Evolutionary conservation across 2,888 invertebrate genomes (phyloP).

Genomic region (Eupithecia centaureata): DNA sequence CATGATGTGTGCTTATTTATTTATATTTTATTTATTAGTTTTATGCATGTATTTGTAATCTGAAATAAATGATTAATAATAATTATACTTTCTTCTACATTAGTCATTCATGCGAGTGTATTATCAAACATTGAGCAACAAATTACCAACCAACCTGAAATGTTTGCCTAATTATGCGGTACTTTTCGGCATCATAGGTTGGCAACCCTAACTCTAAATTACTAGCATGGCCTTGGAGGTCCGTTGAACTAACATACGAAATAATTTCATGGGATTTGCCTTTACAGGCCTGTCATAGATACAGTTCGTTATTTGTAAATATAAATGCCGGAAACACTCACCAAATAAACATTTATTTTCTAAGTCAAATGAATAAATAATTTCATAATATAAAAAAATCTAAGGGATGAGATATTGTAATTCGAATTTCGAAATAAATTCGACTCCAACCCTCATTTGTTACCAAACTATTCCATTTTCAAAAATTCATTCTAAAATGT

Average conservation of each 20-base stretch:
- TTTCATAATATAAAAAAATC: too few species aligned
- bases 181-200: background rate
- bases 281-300: background rate
- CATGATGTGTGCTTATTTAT: too few species aligned
- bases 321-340: background rate
- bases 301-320: background rate
- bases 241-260: constrained; percentile 4
- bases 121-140: background rate
- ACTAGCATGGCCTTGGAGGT: constrained; percentile 7
- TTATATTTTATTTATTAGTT: too few species aligned
- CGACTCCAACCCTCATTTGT: background rate
- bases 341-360: background rate
- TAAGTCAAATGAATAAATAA: background rate
- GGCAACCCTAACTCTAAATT: background rate
- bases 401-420: too few species aligned
- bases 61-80: too few species aligned
- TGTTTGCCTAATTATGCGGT: background rate
- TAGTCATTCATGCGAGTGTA: too few species aligned
- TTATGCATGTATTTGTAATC: too few species aligned
- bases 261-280: background rate
- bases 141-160: background rate
- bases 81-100: too few species aligned
- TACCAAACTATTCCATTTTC: background rate
- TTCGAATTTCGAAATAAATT: background rate
- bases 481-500: background rate